Conservation (phyloP, 1,140 invertebrate genomes). For the Drosophila nannoptera region DNA sequence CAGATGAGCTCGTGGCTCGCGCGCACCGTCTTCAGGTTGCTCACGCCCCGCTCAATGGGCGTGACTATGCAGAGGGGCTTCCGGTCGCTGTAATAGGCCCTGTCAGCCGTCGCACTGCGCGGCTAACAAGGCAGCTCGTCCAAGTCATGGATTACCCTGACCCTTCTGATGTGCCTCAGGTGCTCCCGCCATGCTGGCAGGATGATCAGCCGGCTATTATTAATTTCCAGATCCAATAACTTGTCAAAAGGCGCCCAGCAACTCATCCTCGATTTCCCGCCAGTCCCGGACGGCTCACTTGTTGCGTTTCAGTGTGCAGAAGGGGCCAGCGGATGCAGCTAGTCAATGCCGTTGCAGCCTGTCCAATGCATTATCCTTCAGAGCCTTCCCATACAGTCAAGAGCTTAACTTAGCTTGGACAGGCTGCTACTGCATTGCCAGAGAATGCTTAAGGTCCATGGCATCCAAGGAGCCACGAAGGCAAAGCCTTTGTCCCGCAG, state of each 20-base stretch:
- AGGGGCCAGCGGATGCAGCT: constrained; percentile 60
- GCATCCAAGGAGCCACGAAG: constrained; percentile 52
- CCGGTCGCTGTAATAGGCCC: constrained; percentile 59
- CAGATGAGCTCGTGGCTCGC: constrained; percentile 56
- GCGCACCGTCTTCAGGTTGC: constrained; percentile 45
- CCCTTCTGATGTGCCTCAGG: constrained; percentile 50
- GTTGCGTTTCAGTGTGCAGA: constrained; percentile 59
- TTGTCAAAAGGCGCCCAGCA: constrained; percentile 48
- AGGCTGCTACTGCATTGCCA: too few relatives aligned
- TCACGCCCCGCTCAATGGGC: constrained; percentile 53
- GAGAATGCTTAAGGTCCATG: constrained; percentile 21
- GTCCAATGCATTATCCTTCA: constrained; percentile 48
- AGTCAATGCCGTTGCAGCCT: constrained; percentile 34
- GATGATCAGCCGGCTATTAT: constrained; percentile 69
- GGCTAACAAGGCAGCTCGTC: constrained; percentile 60
- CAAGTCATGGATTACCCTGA: constrained; percentile 72
- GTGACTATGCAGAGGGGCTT: constrained; percentile 71
- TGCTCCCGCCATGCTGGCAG: constrained; percentile 39
- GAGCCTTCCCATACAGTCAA: constrained; percentile 51
- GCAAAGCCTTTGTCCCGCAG: constrained; percentile 48
- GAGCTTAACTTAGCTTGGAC: too few relatives aligned
- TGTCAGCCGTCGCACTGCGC: constrained; percentile 43
- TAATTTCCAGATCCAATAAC: constrained; percentile 55
- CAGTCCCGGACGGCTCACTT: constrained; percentile 52
- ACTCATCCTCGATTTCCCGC: constrained; percentile 48